Conservation (phyloP, 2,113 vertebrate genomes). For the Bujurquina vittata region DNA sequence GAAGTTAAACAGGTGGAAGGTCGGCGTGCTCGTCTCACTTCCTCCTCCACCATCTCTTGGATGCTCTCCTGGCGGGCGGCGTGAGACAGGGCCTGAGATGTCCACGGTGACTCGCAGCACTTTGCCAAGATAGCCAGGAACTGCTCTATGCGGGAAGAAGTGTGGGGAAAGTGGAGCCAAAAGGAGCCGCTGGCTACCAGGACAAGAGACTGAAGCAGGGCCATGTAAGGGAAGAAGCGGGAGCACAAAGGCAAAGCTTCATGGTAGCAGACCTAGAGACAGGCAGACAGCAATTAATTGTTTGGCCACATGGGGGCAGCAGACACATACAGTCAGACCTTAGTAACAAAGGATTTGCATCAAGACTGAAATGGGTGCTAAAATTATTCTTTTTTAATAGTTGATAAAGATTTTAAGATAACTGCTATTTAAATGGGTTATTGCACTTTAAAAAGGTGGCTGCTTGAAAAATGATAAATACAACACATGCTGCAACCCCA, state of each 20-base stretch:
- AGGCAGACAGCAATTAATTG: neutral
- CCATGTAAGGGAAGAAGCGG: slow-evolving; percentile 84
- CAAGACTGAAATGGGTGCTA: neutral
- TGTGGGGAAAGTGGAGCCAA: slow-evolving; percentile 87
- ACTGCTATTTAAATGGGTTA: neutral
- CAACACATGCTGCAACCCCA: neutral
- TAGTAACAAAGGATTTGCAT: neutral
- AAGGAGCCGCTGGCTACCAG: slow-evolving; percentile 84
- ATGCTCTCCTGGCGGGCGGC: slow-evolving; percentile 75
- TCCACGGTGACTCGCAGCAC: slow-evolving; percentile 87
- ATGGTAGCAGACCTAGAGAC: slow-evolving; percentile 81
- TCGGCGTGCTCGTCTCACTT: slow-evolving; percentile 6
- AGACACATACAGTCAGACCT: neutral
- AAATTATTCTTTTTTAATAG: neutral
- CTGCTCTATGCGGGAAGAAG: slow-evolving; percentile 84
- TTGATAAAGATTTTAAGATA: neutral
- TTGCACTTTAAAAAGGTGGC: neutral
- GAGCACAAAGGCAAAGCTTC: slow-evolving; percentile 82
- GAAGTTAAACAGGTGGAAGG: neutral
- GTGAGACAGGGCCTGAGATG: slow-evolving; percentile 81
- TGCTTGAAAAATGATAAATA: neutral
- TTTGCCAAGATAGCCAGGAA: slow-evolving; percentile 84
- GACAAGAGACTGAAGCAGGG: slow-evolving; percentile 80
- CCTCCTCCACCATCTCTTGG: slow-evolving; percentile 8
- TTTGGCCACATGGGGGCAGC: neutral